Conservation (phyloP, 2,797 vertebrate species). For the Triplophysa yarkandensis region DNA sequence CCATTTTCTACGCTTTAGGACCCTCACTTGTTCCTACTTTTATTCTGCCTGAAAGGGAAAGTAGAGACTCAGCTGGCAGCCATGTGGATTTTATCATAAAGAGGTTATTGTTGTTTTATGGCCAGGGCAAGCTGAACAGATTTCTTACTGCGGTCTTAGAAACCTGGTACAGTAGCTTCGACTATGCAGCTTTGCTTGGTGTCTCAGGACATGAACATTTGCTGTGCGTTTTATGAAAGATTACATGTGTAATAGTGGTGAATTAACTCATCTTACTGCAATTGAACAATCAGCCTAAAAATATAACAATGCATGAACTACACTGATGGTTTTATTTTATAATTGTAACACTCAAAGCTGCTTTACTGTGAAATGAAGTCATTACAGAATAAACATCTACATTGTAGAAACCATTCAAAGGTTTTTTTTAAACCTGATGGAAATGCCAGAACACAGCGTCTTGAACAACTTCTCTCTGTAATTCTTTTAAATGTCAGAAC, state of each 20-base stretch:
- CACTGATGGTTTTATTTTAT: conserved; percentile 30
- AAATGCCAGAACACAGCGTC: conserved; percentile 10
- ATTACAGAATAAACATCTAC: background rate
- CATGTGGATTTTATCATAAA: conserved; percentile 56
- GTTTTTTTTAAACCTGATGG: conserved; percentile 1
- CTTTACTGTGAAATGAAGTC: background rate
- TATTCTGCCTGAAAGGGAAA: conserved; percentile 55
- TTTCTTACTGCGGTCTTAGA: conserved; percentile 53
- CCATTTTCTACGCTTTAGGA: conserved; percentile 61
- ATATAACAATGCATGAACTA: conserved; percentile 12
- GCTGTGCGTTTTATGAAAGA: conserved; percentile 13
- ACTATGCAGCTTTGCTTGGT: conserved; percentile 39
- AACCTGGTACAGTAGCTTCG: conserved; percentile 53
- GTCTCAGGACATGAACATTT: conserved; percentile 11
- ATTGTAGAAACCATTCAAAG: background rate
- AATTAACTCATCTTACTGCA: conserved; percentile 22
- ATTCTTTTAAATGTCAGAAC: conserved; percentile 24
- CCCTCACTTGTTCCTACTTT: conserved; percentile 58
- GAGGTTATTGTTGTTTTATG: conserved; percentile 60
- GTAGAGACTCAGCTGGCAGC: conserved; percentile 54
- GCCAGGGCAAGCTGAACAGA: conserved; percentile 47
- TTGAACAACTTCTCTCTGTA: background rate
- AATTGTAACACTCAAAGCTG: conserved; percentile 14
- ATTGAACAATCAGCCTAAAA: background rate
- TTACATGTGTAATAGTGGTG: conserved; percentile 5